Evolutionary conservation across 2,113 vertebrate species (phyloP).

Genomic region (Danio rerio): GRCz12tu NC_133185.1:24122001-24122500

Average conservation of each 20-base stretch:
- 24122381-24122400: not conserved
- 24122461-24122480: not conserved
- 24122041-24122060: conserved; percentile 37
- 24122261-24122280: not conserved
- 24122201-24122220: conserved; percentile 5
- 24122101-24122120: conserved; percentile 6
- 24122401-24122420: not conserved
- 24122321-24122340: not conserved
- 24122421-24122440: not conserved
- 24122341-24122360: not conserved
- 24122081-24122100: not conserved
- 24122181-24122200: conserved; percentile 5
- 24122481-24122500: not conserved
- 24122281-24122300: not conserved
- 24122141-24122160: not conserved
- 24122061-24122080: not conserved
- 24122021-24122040: not conserved
- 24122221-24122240: not conserved
- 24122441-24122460: not conserved
- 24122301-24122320: not conserved
- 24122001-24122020: conserved; percentile 10
- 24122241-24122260: not conserved
- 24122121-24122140: not conserved
- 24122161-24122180: not conserved
- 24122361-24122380: not conserved